These are phyloP conservation scores for Sympetrum striolatum DNA, from an alignment of 2,888 invertebrate species.

Conservation along the genomic window DNA sequence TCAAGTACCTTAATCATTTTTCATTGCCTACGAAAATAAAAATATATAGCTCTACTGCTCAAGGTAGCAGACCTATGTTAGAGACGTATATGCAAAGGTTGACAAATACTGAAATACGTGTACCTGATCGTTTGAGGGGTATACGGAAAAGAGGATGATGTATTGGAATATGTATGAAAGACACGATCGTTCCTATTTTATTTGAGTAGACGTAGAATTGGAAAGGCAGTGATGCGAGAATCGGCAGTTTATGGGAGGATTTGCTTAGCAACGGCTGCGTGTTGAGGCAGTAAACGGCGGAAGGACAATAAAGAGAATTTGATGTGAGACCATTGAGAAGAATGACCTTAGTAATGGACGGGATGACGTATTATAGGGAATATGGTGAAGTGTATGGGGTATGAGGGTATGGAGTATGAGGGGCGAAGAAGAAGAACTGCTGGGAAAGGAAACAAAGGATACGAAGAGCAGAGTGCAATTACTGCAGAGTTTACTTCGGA, in stretches of 20 bases:
- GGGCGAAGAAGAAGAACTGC: background rate
- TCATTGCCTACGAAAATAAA: too few species aligned
- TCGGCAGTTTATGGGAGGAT: background rate
- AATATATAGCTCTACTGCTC: background rate
- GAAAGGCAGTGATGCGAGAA: background rate
- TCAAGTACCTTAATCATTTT: too few species aligned
- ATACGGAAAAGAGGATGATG: background rate
- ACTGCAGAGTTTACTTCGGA: too few species aligned
- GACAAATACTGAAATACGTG: background rate
- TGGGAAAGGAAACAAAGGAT: background rate
- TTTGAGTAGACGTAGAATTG: background rate
- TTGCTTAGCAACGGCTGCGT: background rate
- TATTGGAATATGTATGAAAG: background rate
- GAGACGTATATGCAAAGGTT: background rate
- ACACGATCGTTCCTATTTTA: background rate
- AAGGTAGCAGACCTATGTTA: background rate
- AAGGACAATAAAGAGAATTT: background rate
- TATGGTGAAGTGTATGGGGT: background rate
- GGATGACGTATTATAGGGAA: background rate
- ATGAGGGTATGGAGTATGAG: background rate
- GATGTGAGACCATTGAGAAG: background rate
- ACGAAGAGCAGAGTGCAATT: too few species aligned
- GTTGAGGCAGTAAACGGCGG: background rate
- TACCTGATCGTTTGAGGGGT: background rate
- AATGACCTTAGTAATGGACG: background rate